phyloP scores from a whole-genome alignment of 1,140 invertebrate species.

The Thaumetopoea pityocampa region DNA sequence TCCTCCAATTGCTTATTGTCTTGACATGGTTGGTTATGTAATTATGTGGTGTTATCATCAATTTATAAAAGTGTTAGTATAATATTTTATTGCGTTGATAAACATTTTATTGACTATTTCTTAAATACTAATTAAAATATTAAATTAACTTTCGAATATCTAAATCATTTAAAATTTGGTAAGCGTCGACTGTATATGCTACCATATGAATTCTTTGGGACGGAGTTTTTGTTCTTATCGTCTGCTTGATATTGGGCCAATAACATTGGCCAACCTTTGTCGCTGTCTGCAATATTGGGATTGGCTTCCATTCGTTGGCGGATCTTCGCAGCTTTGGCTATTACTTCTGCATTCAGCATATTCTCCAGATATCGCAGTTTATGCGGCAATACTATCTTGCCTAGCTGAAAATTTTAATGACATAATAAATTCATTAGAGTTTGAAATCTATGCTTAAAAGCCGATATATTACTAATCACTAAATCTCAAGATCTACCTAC shows the following conservation, averaged over 20 bases:
- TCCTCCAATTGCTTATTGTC: too few relatives aligned
- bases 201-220: conserved; percentile 25
- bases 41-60: too few relatives aligned
- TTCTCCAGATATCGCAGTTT: conserved; percentile 60
- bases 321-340: conserved; percentile 56
- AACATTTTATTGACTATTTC: too few relatives aligned
- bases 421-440: too few relatives aligned
- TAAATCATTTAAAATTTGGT: conserved; percentile 24
- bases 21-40: too few relatives aligned
- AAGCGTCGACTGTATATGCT: conserved; percentile 39
- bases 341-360: conserved; percentile 60
- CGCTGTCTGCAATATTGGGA: conserved; percentile 42
- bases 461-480: too few relatives aligned
- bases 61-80: too few relatives aligned
- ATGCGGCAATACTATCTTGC: conserved; percentile 60
- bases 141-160: too few relatives aligned
- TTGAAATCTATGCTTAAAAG: too few relatives aligned
- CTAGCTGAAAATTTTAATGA: conserved; percentile 40
- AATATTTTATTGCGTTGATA: too few relatives aligned
- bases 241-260: conserved; percentile 51
- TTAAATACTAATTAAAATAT: too few relatives aligned
- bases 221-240: conserved; percentile 33
- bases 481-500: too few relatives aligned
- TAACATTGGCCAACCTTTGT: conserved; percentile 51
- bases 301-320: conserved; percentile 53